Base-by-base conservation (phyloP, 2,113 vertebrate genomes). In the Ariopsis seemanni region DNA sequence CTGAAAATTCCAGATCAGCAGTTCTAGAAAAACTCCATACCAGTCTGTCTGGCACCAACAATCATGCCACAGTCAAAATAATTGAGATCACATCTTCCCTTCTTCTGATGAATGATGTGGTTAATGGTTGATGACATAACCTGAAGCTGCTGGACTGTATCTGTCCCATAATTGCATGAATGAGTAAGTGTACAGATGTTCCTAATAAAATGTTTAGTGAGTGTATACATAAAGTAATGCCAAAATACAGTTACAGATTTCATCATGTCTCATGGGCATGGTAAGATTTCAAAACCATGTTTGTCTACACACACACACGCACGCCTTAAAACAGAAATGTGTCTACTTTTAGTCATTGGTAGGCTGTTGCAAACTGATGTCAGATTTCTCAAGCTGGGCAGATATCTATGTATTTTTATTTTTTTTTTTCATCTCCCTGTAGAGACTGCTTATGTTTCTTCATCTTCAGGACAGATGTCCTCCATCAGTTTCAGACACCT, bases 401-500 rank as follows among this genome's bases (percentile, higher is more conserved):
- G 52, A 57, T 82, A 15, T 71, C n/a, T 48, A 4, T 58, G 27
- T 60, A 42, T 67, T 80, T 58, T 25, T 55, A 50, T 42, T 50
- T 25, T 55, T 60, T 42, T 50, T n/a, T 50, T 20, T 25, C 0
- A 0, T 34, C 15, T 60, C 52, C 67, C 34, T 15, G 4, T 52
- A 69, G 65, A 69, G 48, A 72, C 50, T 63, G 22, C 77, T 58
- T 25, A 58, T 65, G 65, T 34, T 82, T 80, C 62, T 17, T 71
- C 27, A 55, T 72, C 15, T 82, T 57, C 42, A 18, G 79, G 69
- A 72, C 65, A 60, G 86, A 87, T 82, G 86, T 52, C 67, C 75
- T 60, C 79, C 86, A 87, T 69, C 79, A 82, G 65, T 62, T 87
- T 82, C 65, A 82, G 79, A 60, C 67, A 82, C 42, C 52, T 82